Percentiles rank a stretch among this genome's conserved stretches.
Conservation (phyloP, 2,113 vertebrate genomes). For the Prinia subflava region DNA sequence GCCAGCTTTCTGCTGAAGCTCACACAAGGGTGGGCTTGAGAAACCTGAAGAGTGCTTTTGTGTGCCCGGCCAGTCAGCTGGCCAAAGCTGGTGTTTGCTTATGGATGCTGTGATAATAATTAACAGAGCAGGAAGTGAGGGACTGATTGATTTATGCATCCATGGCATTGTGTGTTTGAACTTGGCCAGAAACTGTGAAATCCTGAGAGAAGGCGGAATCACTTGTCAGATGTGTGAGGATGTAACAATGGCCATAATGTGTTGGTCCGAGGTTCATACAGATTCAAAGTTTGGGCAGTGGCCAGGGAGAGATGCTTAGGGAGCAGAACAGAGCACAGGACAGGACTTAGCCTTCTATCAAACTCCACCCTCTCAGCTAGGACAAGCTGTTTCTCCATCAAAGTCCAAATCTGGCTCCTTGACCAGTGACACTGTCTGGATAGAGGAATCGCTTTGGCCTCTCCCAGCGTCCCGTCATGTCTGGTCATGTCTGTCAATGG, state of each 20-base stretch:
- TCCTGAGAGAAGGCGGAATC: not conserved
- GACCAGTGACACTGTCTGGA: not conserved
- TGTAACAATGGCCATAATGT: not conserved
- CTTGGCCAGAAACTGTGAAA: not conserved
- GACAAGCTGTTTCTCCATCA: not conserved
- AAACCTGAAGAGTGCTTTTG: slow-evolving; percentile 47
- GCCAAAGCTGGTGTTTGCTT: slow-evolving; percentile 34
- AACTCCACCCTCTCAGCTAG: not conserved
- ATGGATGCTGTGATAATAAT: slow-evolving; percentile 37
- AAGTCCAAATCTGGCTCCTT: not conserved
- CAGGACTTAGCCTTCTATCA: not conserved
- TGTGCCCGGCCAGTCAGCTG: slow-evolving; percentile 12
- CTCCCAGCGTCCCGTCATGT: not conserved
- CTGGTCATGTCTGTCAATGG: not conserved
- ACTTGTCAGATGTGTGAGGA: not conserved
- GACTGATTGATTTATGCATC: not conserved
- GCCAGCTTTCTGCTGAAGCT: slow-evolving; percentile 14
- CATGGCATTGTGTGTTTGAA: not conserved
- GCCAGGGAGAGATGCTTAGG: not conserved
- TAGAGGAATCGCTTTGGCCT: not conserved
- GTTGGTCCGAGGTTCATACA: not conserved
- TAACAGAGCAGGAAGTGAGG: slow-evolving; percentile 46
- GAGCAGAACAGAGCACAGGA: not conserved
- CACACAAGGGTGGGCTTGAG: slow-evolving; percentile 40
- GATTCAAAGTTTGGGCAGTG: not conserved